phyloP scores from a whole-genome alignment of 1,140 invertebrate genomes.

The Plodia interpunctella region DNA sequence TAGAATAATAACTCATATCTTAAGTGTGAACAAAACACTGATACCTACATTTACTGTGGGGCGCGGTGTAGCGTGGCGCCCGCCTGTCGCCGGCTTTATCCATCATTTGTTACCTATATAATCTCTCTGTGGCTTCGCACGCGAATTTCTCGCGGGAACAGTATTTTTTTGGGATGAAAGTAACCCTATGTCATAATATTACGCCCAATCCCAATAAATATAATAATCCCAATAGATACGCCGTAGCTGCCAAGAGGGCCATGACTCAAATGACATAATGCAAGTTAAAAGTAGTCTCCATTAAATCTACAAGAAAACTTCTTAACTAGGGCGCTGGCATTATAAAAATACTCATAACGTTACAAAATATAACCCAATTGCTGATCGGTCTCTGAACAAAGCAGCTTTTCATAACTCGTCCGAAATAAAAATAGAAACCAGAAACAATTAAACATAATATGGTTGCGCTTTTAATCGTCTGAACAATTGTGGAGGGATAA shows the following conservation, averaged over 20 bases:
- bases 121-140: background rate
- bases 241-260: too few species aligned
- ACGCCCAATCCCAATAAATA: too few species aligned
- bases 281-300: background rate
- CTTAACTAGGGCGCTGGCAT: background rate
- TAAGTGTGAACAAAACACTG: background rate
- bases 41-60: background rate
- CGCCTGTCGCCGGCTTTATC: background rate
- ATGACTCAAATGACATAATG: too few species aligned
- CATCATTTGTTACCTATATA: background rate
- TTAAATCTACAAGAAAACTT: background rate
- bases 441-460: background rate
- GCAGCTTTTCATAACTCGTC: background rate
- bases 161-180: too few species aligned
- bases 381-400: background rate
- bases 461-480: background rate
- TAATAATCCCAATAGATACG: too few species aligned
- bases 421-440: background rate
- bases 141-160: too few species aligned
- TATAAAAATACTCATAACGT: constrained; percentile 11
- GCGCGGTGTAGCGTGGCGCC: constrained; percentile 2
- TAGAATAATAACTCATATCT: background rate
- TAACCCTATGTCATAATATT: too few species aligned
- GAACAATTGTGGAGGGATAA: background rate
- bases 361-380: constrained; percentile 3